phyloP scores from a whole-genome alignment of 2,113 vertebrate species.

The Dasypus novemcinctus region DNA sequence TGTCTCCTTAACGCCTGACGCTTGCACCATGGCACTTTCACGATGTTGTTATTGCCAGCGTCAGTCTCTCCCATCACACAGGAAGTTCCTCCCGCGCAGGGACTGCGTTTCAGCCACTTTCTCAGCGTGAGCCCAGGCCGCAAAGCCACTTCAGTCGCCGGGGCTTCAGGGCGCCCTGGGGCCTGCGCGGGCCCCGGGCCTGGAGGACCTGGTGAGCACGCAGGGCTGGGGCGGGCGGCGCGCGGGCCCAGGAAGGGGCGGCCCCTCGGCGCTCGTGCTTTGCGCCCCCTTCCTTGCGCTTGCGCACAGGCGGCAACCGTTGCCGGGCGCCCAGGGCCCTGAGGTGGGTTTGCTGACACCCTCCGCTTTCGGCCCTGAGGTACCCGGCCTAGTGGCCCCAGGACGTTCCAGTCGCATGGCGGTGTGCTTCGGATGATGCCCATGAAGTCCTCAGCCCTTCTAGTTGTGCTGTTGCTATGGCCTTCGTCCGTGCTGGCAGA shows the following conservation, averaged over 20 bases:
- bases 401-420: slow-evolving; percentile 58
- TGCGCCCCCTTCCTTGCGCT: not conserved
- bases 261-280: not conserved
- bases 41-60: not conserved
- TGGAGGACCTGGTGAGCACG: not conserved
- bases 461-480: slow-evolving; percentile 59
- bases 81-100: not conserved
- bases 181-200: rapidly evolving
- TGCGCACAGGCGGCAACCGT: slow-evolving; percentile 31
- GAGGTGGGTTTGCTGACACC: not conserved
- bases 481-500: not conserved
- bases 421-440: slow-evolving; percentile 37
- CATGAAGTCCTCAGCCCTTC: slow-evolving; percentile 57
- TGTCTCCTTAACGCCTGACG: rapidly evolving
- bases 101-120: not conserved
- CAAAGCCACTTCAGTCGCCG: rapidly evolving
- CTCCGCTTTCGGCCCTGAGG: not conserved
- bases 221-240: not conserved
- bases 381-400: slow-evolving; percentile 16
- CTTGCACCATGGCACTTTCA: not conserved
- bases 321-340: not conserved
- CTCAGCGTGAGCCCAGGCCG: rapidly evolving
- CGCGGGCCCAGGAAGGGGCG: not conserved
- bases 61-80: not conserved
- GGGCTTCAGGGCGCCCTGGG: rapidly evolving